phyloP scores from a whole-genome alignment of 2,113 vertebrate species.

The Diadophis punctatus region DNA sequence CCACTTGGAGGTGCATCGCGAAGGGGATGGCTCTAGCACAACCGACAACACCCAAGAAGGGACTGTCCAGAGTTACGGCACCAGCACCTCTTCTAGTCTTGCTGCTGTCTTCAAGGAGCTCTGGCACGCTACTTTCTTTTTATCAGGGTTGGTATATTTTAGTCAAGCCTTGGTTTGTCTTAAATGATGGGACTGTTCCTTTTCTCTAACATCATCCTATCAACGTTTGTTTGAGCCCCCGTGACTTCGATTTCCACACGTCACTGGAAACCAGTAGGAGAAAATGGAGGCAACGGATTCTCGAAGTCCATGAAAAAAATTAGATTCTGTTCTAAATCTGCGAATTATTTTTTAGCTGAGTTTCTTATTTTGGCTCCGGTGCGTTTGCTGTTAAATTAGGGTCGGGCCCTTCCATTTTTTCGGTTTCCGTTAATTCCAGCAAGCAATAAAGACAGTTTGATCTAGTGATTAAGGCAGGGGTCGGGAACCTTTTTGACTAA shows the following conservation, averaged over 20 bases:
- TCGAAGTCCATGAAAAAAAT: neutral
- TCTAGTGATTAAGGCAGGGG: too few relatives aligned
- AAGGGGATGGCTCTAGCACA: slow-evolving; percentile 98
- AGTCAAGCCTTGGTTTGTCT: slow-evolving; percentile 58
- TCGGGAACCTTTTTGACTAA: too few relatives aligned
- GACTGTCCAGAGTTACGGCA: slow-evolving; percentile 77
- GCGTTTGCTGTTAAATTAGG: neutral
- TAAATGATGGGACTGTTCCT: slow-evolving; percentile 63
- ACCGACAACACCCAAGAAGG: slow-evolving; percentile 98
- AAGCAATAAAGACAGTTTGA: neutral
- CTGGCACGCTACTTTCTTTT: slow-evolving; percentile 94
- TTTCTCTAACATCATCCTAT: slow-evolving; percentile 30
- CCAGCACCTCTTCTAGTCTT: slow-evolving; percentile 82
- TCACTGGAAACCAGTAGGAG: neutral
- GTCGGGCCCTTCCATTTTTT: neutral
- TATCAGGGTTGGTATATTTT: slow-evolving; percentile 95
- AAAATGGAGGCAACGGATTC: neutral
- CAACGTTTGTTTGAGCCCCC: slow-evolving; percentile 17
- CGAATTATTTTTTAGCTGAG: neutral
- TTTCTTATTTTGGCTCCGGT: neutral
- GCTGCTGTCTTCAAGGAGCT: slow-evolving; percentile 93
- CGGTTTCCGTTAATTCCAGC: neutral
- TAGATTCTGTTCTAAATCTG: slow-evolving; percentile 2
- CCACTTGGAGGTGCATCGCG: slow-evolving; percentile 97
- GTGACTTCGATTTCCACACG: neutral